Evolutionary conservation across 2,888 invertebrate species (phyloP).

Genomic region (Cybosia mesomella): DNA sequence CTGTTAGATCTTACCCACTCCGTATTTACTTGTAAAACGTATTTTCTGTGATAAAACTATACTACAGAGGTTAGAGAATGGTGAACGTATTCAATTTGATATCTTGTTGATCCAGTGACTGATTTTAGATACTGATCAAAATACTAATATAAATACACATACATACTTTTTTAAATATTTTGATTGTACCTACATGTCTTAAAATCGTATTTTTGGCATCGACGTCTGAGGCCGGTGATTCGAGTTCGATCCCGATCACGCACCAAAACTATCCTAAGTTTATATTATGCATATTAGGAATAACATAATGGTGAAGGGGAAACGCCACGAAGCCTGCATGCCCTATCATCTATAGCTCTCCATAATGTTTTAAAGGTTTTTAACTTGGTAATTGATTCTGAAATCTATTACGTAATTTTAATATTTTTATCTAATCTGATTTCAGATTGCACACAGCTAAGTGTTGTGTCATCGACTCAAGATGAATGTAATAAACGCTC

Average conservation of each 20-base stretch:
- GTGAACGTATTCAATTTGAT: neutral
- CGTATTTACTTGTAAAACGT: too few species aligned
- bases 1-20: too few species aligned
- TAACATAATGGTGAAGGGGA: neutral
- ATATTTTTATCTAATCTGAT: slow-evolving; percentile 15
- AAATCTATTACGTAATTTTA: neutral
- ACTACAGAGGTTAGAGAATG: neutral
- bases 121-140: neutral
- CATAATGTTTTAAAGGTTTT: neutral
- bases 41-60: neutral
- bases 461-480: slow-evolving; percentile 77
- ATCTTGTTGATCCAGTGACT: neutral
- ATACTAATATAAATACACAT: neutral
- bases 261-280: neutral
- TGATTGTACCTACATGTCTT: too few species aligned
- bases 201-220: neutral
- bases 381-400: neutral
- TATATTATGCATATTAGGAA: neutral
- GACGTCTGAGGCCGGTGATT: neutral
- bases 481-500: slow-evolving; percentile 72
- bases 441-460: slow-evolving; percentile 69
- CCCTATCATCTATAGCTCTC: neutral
- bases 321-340: neutral
- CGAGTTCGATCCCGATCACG: neutral
- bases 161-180: neutral